phyloP scores from a whole-genome alignment of 2,113 vertebrate genomes.

The Pomatorhinus ruficollis region DNA sequence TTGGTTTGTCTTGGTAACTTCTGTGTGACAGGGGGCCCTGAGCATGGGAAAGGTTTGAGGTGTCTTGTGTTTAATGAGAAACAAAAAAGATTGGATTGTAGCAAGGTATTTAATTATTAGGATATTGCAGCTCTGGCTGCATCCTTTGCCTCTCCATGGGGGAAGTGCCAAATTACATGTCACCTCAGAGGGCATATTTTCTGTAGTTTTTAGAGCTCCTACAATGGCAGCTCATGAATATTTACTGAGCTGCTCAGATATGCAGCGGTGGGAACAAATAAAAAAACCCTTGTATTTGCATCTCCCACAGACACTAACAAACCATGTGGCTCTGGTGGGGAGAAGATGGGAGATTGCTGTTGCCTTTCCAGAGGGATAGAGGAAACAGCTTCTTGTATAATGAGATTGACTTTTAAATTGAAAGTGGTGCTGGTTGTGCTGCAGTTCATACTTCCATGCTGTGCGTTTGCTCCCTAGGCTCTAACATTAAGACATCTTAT shows the following conservation, averaged over 20 bases:
- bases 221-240: constrained; percentile 73
- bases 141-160: constrained; percentile 8
- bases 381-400: constrained; percentile 73
- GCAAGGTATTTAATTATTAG: constrained; percentile 47
- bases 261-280: constrained; percentile 66
- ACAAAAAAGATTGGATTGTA: background rate
- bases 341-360: constrained; percentile 35
- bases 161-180: constrained; percentile 57
- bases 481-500: constrained; percentile 75
- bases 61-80: constrained; percentile 40
- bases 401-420: constrained; percentile 79
- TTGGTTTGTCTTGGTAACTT: background rate
- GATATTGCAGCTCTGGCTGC: constrained; percentile 20
- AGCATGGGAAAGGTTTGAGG: background rate
- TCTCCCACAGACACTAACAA: constrained; percentile 71
- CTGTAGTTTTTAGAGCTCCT: constrained; percentile 57
- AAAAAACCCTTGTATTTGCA: constrained; percentile 68
- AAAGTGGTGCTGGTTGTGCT: constrained; percentile 59
- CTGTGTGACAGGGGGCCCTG: background rate
- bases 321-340: constrained; percentile 53
- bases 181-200: constrained; percentile 58
- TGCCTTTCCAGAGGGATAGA: constrained; percentile 65
- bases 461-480: constrained; percentile 75
- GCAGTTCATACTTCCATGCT: constrained; percentile 69
- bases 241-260: constrained; percentile 71